phyloP scores from a whole-genome alignment of 2,888 invertebrate species.

The Platycheirus albimanus region DNA sequence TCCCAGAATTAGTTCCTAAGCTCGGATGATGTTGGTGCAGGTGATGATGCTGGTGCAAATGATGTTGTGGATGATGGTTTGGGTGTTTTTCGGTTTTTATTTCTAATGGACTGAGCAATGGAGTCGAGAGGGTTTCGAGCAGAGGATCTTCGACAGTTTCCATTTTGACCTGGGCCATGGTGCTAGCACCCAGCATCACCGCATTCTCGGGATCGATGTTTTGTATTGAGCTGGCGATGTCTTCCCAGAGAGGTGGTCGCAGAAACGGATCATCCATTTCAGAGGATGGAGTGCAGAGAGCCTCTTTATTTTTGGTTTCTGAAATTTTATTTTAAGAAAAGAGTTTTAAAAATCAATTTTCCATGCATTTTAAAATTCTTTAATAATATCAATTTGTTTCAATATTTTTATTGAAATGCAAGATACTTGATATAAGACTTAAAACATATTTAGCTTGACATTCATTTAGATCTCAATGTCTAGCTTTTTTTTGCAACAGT shows the following conservation, averaged over 20 bases:
- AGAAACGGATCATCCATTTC: constrained; percentile 91
- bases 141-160: constrained; percentile 88
- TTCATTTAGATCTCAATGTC: too few relatives aligned
- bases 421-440: too few relatives aligned
- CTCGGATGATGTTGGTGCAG: constrained; percentile 81
- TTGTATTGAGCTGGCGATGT: constrained; percentile 94
- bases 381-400: too few relatives aligned
- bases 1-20: constrained; percentile 72
- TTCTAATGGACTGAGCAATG: constrained; percentile 90
- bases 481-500: too few relatives aligned
- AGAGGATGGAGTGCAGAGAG: constrained; percentile 79
- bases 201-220: constrained; percentile 96
- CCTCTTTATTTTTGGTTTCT: constrained; percentile 83
- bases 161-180: constrained; percentile 87
- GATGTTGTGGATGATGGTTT: constrained; percentile 79
- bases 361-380: too few relatives aligned
- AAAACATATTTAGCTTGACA: too few relatives aligned
- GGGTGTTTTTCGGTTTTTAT: constrained; percentile 89
- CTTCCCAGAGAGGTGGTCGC: constrained; percentile 95
- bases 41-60: constrained; percentile 77
- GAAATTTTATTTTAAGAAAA: neutral
- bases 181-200: constrained; percentile 89
- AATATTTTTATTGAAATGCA: too few relatives aligned
- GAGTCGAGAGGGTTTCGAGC: constrained; percentile 86
- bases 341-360: too few relatives aligned